Evolutionary conservation across 2,113 vertebrate genomes (phyloP).

Genomic region (Festucalex cinctus): DNA sequence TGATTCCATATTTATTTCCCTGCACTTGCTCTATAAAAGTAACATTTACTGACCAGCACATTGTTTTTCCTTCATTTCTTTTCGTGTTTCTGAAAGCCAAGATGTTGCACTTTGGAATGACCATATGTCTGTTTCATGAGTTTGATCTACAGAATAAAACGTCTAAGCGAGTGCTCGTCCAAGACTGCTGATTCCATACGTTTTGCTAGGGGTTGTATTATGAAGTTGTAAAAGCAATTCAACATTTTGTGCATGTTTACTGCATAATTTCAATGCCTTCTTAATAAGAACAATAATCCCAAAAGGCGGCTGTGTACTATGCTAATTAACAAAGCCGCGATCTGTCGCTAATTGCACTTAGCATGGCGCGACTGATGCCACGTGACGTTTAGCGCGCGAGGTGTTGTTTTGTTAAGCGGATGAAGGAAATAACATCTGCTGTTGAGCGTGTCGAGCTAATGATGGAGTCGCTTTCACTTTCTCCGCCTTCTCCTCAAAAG

Average conservation of each 20-base stretch:
- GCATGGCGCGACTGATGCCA: background rate
- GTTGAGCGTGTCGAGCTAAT: background rate
- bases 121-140: no score
- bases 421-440: constrained; percentile 2
- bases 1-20: no score
- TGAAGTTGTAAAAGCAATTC: background rate
- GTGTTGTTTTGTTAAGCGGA: background rate
- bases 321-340: background rate
- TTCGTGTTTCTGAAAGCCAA: no score
- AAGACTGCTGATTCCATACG: no score
- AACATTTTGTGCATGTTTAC: background rate
- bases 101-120: no score
- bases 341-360: background rate
- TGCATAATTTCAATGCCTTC: background rate
- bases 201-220: no score
- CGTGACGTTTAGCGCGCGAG: background rate
- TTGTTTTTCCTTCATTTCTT: no score
- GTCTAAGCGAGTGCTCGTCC: no score
- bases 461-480: background rate
- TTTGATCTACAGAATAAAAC: no score
- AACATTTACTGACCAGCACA: no score
- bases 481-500: background rate
- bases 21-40: no score
- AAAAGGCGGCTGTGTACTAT: background rate
- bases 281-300: background rate